A percentile compares a stretch with the other conserved stretches of the same genome.
phyloP scores from a whole-genome alignment of 23 tunicate species.

The Styela clava region DNA sequence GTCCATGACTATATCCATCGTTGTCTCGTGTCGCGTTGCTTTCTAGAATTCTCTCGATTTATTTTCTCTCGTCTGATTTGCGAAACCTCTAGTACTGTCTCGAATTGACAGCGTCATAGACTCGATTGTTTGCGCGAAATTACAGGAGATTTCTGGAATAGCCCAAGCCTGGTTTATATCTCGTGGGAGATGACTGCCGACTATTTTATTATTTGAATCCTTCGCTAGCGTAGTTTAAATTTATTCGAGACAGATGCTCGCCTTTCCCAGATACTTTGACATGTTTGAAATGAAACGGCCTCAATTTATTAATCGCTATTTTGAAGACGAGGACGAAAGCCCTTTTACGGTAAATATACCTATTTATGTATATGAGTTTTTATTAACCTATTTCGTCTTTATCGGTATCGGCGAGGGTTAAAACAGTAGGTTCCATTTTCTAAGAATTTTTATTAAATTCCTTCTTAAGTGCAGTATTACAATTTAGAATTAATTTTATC shows the following conservation, averaged over 20 bases:
- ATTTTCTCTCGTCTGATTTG: conserved; percentile 12
- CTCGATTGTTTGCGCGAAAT: background rate
- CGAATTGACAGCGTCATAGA: background rate
- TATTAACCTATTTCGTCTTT: no score
- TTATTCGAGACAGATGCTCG: conserved; percentile 9
- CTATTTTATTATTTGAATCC: background rate
- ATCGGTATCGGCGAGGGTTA: no score
- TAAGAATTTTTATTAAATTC: no score
- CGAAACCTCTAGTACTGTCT: background rate
- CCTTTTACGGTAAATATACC: background rate
- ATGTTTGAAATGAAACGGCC: conserved; percentile 30
- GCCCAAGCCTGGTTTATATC: background rate
- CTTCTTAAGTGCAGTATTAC: no score
- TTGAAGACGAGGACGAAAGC: conserved; percentile 12
- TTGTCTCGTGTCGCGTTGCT: no score
- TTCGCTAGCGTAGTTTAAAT: background rate
- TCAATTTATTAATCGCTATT: conserved; percentile 14
- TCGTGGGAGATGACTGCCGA: background rate
- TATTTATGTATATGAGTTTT: no score
- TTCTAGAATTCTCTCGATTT: conserved; percentile 11
- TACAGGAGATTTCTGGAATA: background rate
- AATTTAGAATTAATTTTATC: background rate
- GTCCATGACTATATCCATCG: no score
- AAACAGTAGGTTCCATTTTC: no score
- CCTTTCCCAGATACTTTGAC: conserved; percentile 17